Evolutionary conservation across 1,140 invertebrate genomes (phyloP), one percentile per base, ranked within the genome.

Genomic region (Leptopilina clavipes): DNA sequence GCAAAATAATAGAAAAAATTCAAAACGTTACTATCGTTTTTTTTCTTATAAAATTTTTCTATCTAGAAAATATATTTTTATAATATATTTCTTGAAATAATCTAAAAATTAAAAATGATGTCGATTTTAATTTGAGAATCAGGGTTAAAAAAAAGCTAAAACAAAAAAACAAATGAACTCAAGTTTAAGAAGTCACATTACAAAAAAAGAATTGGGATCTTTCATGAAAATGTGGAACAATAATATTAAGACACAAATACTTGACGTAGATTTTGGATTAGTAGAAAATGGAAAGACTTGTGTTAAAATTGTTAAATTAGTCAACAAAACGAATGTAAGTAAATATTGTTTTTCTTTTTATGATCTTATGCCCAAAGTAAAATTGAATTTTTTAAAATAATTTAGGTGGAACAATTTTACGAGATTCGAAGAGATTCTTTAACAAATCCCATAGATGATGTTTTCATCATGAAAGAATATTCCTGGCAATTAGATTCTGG

Each of bases 401-500:
- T 19, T 8, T 25, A 88, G 85, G 73, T 79, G 10, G 71, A 82
- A 31, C 77, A 82, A 65, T 44, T 73, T 8, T 88, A 86, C 44
- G 73, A 82, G 14, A 78, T 83, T 17, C 82, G 75, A 75, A 82
- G 84, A 54, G 86, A 88, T 70, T 71, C 81, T 5, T 73, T 65
- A 14, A 86, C 84, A 0, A 88, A 86, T 81, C 82, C 84, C 3
- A 76, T 86, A 45, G 86, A 88, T 70, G 73, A 83, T 44, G 86
- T 86, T 17, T 88, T 88, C 54, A 77, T 84, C 76, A 82, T 85
- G 12, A 19, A 77, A 10, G 72, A 80, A 52, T 85, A 86, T 65
- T 81, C 79, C 6, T 88, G 86, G 87, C 70, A 75, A 3, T 59
- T 88, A n/a, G 7, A 45, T 8, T 78, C 83, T 12, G 71, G 76